Conservation (phyloP, 2,797 vertebrate genomes). For the Calcarius lapponicus region DNA sequence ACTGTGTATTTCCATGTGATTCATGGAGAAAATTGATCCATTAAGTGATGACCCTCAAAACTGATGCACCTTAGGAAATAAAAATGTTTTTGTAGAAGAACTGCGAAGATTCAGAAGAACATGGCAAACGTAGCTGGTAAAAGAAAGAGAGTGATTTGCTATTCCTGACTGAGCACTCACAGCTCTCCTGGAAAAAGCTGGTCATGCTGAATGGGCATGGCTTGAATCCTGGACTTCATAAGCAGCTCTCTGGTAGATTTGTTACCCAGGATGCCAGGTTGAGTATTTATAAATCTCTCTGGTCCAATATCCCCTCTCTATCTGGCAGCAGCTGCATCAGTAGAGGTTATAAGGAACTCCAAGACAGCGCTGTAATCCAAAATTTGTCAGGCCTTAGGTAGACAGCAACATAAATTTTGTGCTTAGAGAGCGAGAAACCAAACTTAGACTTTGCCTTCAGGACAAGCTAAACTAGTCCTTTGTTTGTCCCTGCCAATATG, state of each 20-base stretch:
- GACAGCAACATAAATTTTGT: neutral
- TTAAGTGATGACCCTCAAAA: neutral
- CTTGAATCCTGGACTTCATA: neutral
- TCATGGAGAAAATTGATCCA: neutral
- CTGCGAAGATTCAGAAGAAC: neutral
- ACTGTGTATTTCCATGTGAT: neutral
- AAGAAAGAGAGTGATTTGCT: neutral
- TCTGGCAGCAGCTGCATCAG: neutral
- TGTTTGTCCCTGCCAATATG: neutral
- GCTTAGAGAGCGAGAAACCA: neutral
- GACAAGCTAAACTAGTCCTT: neutral
- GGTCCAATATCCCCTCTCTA: neutral
- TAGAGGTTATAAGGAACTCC: neutral
- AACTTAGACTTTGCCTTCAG: slow-evolving; percentile 13
- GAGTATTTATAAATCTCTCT: neutral
- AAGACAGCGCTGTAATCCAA: neutral
- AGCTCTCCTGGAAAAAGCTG: neutral
- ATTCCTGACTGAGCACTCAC: neutral
- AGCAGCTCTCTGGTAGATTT: neutral
- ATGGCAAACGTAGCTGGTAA: neutral
- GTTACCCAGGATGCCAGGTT: neutral
- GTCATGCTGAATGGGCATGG: neutral
- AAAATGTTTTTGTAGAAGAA: neutral
- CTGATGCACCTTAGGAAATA: neutral
- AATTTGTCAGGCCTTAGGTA: neutral